Percentiles rank a stretch among this genome's conserved stretches.
Evolutionary conservation across 2,888 invertebrate species (phyloP).

Genomic region (Spatulosminthurus flaviceps): DNA sequence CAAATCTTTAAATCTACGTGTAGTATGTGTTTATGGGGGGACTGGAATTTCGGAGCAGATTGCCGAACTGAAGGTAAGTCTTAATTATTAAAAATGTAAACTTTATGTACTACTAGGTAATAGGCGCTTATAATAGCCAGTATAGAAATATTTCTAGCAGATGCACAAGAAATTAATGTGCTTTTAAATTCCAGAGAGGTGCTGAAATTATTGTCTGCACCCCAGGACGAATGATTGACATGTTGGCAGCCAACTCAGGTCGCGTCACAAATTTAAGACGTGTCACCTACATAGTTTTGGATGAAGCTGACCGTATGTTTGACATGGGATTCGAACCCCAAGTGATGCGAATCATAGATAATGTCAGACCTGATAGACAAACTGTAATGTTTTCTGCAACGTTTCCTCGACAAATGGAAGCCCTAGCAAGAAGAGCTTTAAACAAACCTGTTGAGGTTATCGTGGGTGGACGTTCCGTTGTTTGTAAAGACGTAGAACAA

Average conservation of each 20-base stretch:
- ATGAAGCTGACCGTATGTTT: slow-evolving; percentile 99
- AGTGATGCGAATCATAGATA: slow-evolving; percentile 97
- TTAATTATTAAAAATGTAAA: background rate
- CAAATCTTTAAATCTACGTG: slow-evolving; percentile 83
- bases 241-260: slow-evolving; percentile 95
- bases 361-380: slow-evolving; percentile 94
- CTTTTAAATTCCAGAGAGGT: slow-evolving; percentile 72
- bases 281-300: slow-evolving; percentile 96
- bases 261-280: slow-evolving; percentile 96
- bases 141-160: background rate
- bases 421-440: slow-evolving; percentile 90
- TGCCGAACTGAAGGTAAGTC: slow-evolving; percentile 81
- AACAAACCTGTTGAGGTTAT: slow-evolving; percentile 96
- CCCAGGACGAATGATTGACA: slow-evolving; percentile 99
- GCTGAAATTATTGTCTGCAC: slow-evolving; percentile 99
- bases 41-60: slow-evolving; percentile 97
- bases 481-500: slow-evolving; percentile 97
- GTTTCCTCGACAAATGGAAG: slow-evolving; percentile 99
- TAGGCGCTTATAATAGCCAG: background rate
- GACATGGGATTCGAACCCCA: slow-evolving; percentile 99
- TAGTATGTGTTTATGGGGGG: slow-evolving; percentile 98
- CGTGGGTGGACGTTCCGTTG: slow-evolving; percentile 95
- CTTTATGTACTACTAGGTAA: background rate
- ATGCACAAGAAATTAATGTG: background rate
- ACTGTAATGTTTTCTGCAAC: slow-evolving; percentile 99